phyloP scores from a whole-genome alignment of 2,888 invertebrate genomes.

The Ecliptopera silaceata region DNA sequence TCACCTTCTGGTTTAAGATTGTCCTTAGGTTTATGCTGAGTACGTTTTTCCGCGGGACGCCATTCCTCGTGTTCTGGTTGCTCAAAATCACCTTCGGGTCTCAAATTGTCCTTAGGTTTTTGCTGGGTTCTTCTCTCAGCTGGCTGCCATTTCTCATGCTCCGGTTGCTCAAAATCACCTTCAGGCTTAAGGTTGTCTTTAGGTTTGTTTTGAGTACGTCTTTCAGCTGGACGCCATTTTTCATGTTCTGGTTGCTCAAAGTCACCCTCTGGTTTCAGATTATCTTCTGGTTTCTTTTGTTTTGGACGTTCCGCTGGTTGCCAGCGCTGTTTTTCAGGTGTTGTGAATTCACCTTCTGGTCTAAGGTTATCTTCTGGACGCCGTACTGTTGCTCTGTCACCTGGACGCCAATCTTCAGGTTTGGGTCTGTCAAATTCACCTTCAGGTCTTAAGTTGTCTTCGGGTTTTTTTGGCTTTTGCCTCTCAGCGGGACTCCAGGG shows the following conservation, averaged over 20 bases:
- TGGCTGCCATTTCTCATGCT: conserved; percentile 53
- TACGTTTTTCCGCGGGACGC: conserved; percentile 61
- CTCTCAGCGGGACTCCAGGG: conserved; percentile 65
- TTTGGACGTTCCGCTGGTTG: conserved; percentile 73
- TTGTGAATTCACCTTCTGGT: conserved; percentile 79
- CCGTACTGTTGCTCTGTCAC: conserved; percentile 56
- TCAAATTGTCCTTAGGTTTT: conserved; percentile 71
- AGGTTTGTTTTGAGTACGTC: conserved; percentile 63
- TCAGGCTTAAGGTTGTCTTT: conserved; percentile 81
- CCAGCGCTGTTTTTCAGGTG: conserved; percentile 57
- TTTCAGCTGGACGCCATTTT: conserved; percentile 72
- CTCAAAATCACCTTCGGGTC: conserved; percentile 83
- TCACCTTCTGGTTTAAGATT: conserved; percentile 67
- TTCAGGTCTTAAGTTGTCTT: conserved; percentile 76
- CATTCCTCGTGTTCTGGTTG: conserved; percentile 66
- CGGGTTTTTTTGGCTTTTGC: conserved; percentile 77
- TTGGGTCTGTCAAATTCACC: conserved; percentile 65
- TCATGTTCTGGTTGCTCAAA: conserved; percentile 72
- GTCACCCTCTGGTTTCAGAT: conserved; percentile 48
- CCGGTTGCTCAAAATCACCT: conserved; percentile 77
- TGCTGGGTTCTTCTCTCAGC: conserved; percentile 68
- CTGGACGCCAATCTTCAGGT: conserved; percentile 58
- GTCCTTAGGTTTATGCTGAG: conserved; percentile 73
- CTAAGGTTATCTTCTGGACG: conserved; percentile 56
- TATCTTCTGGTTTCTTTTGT: conserved; percentile 65